These are phyloP conservation scores for Morpho deidamia DNA, from an alignment of 2,888 invertebrate species.

Conservation along the genomic window DNA sequence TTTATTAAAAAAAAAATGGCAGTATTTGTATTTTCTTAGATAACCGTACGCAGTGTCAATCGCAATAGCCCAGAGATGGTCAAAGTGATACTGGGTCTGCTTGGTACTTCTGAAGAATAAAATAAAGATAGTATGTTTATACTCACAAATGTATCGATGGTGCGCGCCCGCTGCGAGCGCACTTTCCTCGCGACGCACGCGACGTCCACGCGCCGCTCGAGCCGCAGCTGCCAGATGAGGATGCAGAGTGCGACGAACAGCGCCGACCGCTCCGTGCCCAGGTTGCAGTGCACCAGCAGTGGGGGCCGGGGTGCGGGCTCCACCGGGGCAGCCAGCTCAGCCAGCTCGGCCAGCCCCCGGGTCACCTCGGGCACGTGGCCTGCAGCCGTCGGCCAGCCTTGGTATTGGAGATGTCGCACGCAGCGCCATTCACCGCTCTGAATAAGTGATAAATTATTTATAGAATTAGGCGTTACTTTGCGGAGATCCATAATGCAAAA, in stretches of 20 bases:
- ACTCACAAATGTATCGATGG: slow-evolving; percentile 88
- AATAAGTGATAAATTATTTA: not conserved
- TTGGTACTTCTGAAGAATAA: no score
- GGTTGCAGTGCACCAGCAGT: slow-evolving; percentile 91
- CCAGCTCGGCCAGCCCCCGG: slow-evolving; percentile 89
- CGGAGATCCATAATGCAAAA: no score
- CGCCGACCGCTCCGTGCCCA: slow-evolving; percentile 92
- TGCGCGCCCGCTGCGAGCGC: slow-evolving; percentile 88
- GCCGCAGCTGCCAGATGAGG: slow-evolving; percentile 89
- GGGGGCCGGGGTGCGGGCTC: slow-evolving; percentile 66
- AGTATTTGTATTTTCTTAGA: not conserved
- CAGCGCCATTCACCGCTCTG: slow-evolving; percentile 86
- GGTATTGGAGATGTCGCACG: slow-evolving; percentile 92
- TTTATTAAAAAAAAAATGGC: no score
- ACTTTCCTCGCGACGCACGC: slow-evolving; percentile 90
- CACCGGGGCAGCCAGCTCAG: slow-evolving; percentile 81
- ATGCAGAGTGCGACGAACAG: slow-evolving; percentile 93
- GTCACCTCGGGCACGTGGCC: slow-evolving; percentile 94
- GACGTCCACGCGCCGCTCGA: slow-evolving; percentile 91
- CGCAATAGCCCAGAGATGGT: no score
- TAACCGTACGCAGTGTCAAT: no score
- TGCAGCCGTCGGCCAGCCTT: slow-evolving; percentile 94
- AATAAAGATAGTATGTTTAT: not conserved
- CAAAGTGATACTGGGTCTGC: no score
- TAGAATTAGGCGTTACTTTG: no score